phyloP scores from a whole-genome alignment of 2,888 invertebrate species.

The Amblyjoppa fuscipennis region DNA sequence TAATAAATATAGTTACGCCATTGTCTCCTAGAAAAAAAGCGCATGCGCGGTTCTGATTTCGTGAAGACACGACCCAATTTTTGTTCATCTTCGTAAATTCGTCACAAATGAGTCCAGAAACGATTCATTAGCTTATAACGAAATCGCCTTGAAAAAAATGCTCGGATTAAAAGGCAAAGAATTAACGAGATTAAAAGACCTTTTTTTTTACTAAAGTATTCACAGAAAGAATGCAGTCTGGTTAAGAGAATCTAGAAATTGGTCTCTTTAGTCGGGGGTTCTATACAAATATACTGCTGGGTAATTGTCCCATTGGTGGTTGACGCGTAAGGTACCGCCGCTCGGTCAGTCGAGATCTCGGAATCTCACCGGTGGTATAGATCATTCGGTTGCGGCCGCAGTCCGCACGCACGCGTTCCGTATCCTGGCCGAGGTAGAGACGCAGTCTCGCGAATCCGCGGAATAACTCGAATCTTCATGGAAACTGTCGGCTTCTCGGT shows the following conservation, averaged over 20 bases:
- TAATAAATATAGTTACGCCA: no score
- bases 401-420: slow-evolving; percentile 24
- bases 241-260: slow-evolving; percentile 25
- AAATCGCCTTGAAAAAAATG: no score
- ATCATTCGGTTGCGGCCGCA: slow-evolving; percentile 58
- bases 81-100: no score
- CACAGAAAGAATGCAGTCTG: background rate
- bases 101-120: no score
- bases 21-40: no score
- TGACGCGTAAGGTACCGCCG: slow-evolving; percentile 65
- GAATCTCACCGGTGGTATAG: slow-evolving; percentile 58
- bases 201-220: background rate
- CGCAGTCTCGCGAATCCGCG: slow-evolving; percentile 34
- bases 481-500: slow-evolving; percentile 32
- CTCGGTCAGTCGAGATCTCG: slow-evolving; percentile 56
- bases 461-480: slow-evolving; percentile 63
- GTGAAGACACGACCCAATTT: no score
- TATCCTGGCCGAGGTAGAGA: slow-evolving; percentile 25
- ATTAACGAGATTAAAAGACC: background rate
- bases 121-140: no score
- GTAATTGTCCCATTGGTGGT: slow-evolving; percentile 65
- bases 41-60: no score
- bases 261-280: slow-evolving; percentile 26
- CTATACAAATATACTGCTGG: slow-evolving; percentile 47
- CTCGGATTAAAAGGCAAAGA: background rate